Base-by-base conservation (phyloP, 2,113 vertebrate species). In the Passer domesticus region DNA sequence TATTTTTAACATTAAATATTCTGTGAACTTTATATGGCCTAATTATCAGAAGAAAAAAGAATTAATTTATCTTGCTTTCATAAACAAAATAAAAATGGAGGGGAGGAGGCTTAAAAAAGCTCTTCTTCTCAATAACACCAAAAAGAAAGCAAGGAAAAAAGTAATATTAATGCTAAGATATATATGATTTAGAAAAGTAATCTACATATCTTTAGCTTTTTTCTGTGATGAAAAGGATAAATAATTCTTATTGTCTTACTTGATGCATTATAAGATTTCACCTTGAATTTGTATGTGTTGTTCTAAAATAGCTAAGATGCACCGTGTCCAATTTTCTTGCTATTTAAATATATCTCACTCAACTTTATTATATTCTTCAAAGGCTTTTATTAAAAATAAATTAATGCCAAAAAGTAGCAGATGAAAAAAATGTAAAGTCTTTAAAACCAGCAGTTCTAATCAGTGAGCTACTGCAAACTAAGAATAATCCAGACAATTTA, bases 371-470 rank as follows among this genome's bases (percentile, higher is more conserved):
- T 1, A 3, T 60, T 70, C 46, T 79, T 92, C 47, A 87, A 83
- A 78, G 31, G 7, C 41, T 91, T 93, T 88, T 64, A 81, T 87
- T 83, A 76, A 64, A 94, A 94, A 69, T 17, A 87, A 78, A 92
- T 66, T 87, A 11, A 80, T 56, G 37, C 13, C 13, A 58, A 23
- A 83, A 59, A 1, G 25, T 25, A 78, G 17, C 9, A 37, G 47
- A 80, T 23, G 8, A 85, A 72, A 18, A 91, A 92, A 94, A 19
- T 23, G 62, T 21, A 30, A 87, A 83, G 28, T 5, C 15, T 60
- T 78, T 87, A 84, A 84, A 90, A 55, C 4, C 4, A 49, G 39
- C 67, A 76, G 14, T 59, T 64, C 46, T 83, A 86, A 41, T 44
- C 46, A 74, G 35, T 31, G 30, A 64, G n/a, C 22, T 75, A 30